These are phyloP conservation scores for Ericerus pela DNA, from an alignment of 1,140 invertebrate genomes.

Conservation along the genomic window DNA sequence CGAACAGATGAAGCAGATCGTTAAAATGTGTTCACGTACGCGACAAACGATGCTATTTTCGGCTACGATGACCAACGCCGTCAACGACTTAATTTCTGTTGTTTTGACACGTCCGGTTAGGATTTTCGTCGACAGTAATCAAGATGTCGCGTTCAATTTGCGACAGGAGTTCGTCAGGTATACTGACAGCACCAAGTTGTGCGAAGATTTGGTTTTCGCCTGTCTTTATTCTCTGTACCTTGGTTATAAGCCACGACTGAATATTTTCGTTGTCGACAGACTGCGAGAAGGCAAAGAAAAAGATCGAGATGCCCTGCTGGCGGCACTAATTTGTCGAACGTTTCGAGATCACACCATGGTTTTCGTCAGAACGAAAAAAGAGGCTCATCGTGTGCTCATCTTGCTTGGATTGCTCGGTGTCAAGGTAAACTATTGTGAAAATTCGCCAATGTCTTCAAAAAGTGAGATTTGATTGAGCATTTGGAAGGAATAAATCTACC, in stretches of 20 bases:
- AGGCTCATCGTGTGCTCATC: slow-evolving; percentile 83
- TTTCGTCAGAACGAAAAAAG: slow-evolving; percentile 90
- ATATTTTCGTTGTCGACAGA: slow-evolving; percentile 27
- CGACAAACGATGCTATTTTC: slow-evolving; percentile 97
- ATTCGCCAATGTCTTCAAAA: too few relatives aligned
- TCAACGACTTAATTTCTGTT: slow-evolving; percentile 81
- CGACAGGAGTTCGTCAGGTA: slow-evolving; percentile 89
- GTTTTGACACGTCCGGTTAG: slow-evolving; percentile 83
- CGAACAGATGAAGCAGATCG: slow-evolving; percentile 95
- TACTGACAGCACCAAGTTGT: too few relatives aligned
- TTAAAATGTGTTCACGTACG: slow-evolving; percentile 74
- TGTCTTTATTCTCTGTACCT: too few relatives aligned
- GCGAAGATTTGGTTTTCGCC: too few relatives aligned
- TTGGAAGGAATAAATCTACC: too few relatives aligned
- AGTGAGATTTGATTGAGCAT: too few relatives aligned
- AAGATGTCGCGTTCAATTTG: slow-evolving; percentile 86
- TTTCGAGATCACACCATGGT: slow-evolving; percentile 85
- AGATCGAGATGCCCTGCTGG: slow-evolving; percentile 80
- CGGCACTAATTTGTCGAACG: slow-evolving; percentile 80
- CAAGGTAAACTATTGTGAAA: slow-evolving; percentile 35
- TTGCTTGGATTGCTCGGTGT: slow-evolving; percentile 75
- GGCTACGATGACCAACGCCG: slow-evolving; percentile 95
- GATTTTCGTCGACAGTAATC: slow-evolving; percentile 89
- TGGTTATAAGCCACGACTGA: too few relatives aligned
- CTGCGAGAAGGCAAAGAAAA: slow-evolving; percentile 65